Conservation (phyloP, 2,888 invertebrate genomes). For the Ommatoiulus sabulosus region DNA sequence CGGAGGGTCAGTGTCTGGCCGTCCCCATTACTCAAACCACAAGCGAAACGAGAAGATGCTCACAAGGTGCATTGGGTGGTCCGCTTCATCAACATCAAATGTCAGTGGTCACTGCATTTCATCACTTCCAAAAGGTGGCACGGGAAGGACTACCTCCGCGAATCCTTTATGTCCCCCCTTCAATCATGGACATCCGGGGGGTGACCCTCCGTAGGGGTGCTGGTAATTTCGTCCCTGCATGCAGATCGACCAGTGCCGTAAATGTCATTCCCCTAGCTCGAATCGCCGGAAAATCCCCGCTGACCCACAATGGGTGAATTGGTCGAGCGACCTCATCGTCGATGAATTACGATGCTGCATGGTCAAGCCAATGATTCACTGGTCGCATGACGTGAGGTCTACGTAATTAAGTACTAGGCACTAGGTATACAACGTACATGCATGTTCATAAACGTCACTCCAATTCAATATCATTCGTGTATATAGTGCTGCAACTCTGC, state of each 20-base stretch:
- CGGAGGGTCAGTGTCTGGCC: not conserved
- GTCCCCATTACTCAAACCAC: constrained; percentile 23
- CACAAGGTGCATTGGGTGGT: not conserved
- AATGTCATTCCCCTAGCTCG: not conserved
- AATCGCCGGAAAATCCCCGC: not conserved
- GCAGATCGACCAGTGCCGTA: not conserved
- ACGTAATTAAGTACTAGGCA: not conserved
- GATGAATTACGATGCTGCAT: not conserved
- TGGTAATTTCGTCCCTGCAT: not conserved
- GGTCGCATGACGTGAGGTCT: not conserved
- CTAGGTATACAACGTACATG: too few species aligned
- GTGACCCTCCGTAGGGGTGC: not conserved
- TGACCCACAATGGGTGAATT: not conserved
- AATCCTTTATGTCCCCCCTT: not conserved
- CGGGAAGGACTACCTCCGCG: not conserved
- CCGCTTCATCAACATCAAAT: constrained; percentile 38
- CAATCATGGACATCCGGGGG: not conserved
- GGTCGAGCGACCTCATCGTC: not conserved
- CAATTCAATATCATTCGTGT: too few species aligned
- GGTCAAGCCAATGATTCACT: not conserved
- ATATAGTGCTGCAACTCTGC: not conserved
- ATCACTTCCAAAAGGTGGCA: not conserved
- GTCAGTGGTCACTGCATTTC: constrained; percentile 35
- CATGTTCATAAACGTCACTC: too few species aligned
- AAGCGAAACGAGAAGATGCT: not conserved